Base-by-base conservation (phyloP, 2,797 vertebrate genomes). In the Hydrophis major region DNA sequence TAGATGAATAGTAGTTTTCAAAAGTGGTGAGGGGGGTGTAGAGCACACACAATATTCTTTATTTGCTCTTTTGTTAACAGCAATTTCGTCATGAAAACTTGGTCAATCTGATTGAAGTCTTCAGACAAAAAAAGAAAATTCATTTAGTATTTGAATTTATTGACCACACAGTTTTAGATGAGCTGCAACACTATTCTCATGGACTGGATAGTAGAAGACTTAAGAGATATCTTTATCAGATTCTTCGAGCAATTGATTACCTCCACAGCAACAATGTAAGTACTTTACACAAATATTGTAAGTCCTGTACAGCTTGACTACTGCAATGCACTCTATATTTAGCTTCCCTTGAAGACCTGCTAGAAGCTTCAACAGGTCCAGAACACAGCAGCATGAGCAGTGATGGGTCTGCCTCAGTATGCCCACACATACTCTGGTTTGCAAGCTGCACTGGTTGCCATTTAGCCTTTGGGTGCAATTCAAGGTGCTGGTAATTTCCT, bases 71-170 rank as follows among this genome's bases (percentile, higher is more conserved):
- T 95, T 94, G 57, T 95, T 47, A 95, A 92, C 95, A 97, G 95
- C 86, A 87, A 96, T 97, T 97, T 95, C 93, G 32, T 90, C 95
- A 94, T 91, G 96, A 97, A 94, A 97, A 97, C 92, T 94, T 97
- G 96, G 96, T 97, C 94, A 97, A 96, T 94, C 94, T 97, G 93
- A 96, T 96, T 95, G 86, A 95, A 66, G 94, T 97, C 90, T 97
- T 98, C 95, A 97, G 93, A 92, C 96, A 97, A 93, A 95, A 97
- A 96, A 96, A 96, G 94, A 96, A 93, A 94, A 95, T 97, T 95
- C 95, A 96, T 60, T 96, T 97, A 90, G 95, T 97, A 28, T 96
- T 97, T 96, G 97, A 97, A 95, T 98, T 97, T 96, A 96, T 97
- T 53, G 86, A 96, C 95, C 97, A 96, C 74, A 96, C 94, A 89